Base-by-base conservation (phyloP, 2,113 vertebrate species). In the Apodemus sylvaticus region DNA sequence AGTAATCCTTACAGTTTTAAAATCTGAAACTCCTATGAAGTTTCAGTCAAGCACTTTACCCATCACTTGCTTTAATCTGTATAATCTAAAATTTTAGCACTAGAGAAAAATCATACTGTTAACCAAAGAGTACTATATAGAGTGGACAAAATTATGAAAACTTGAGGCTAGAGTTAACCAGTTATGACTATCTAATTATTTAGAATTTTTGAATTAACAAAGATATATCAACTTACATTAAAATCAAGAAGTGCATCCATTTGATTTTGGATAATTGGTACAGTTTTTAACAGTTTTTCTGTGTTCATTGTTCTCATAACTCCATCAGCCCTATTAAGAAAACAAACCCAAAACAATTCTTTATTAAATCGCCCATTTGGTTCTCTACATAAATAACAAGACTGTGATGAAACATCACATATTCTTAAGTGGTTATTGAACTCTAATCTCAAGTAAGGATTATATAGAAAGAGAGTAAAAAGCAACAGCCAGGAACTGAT, bases 281-380 rank as follows among this genome's bases (percentile, higher is more conserved):
- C 99, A 86, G 99, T 99, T 98, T 99, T 99, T 91, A 99, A 96
- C 68, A 99, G 99, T 97, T 99, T 99, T 98, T 99, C 99, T 98
- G 99, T 99, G 98, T 98, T 99, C 99, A 99, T 99, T 97, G 99
- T 99, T 98, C 99, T 99, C 99, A 99, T 99, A 77, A 99, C 99
- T 91, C 99, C 99, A 83, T 99, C 99, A 98, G 99, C 99, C 95
- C 99, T 99, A 96, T 98, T 91, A 34, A 51, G 36, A 60, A 90
- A 97, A 97, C 24, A 93, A 76, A 26, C 2, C 22, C 51, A 42
- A 29, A 96, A 91, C 12, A 98, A 93, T 96, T 97, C 93, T 22
- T 16, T 93, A 94, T 55, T 93, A 96, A 90, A 95, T 85, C 29
- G 91, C 26, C 48, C 70, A 95, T 34, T 62, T 86, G 31, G 13